Evolutionary conservation across 2,888 invertebrate genomes (phyloP), one percentile per base, ranked within the genome.

Genomic region (Strigamia crassipes): DNA sequence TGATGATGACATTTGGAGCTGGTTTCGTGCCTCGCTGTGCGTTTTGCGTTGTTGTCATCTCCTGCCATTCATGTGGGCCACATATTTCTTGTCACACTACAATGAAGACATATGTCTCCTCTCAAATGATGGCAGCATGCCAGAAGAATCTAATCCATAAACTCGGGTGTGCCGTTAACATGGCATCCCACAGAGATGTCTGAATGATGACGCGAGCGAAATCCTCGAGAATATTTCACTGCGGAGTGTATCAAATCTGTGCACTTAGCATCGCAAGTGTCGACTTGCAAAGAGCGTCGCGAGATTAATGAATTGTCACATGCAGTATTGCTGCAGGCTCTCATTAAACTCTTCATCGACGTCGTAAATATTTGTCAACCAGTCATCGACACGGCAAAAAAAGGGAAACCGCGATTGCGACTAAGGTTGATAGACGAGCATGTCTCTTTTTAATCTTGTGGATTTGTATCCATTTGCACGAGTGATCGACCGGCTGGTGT

Each of bases 331-430:
- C 73, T 73, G 73, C 31, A 73, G 73, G 73, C 73, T 56, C 27
- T 73, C 73, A 73, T 73, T 73, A 73, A 73, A 31, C 73, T 73
- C 27, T 31, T 73, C 73, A 73, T 73, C 73, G 73, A 31, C 31
- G 73, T 73, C 73, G 73, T 73, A 73, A 73, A 73, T 73, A 73
- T 73, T 73, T 73, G 73, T 73, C 73, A 73, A 73, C 73, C 73
- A 23, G 73, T 73, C 73, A 73, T 73, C 73, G 73, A 73, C 27
- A 73, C 56, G 18, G 56, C 15, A 56, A 56, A 56, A 56, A 56
- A 18, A 18, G 56, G n/a, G 8, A 56, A 56, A 56, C 56, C 56
- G 56, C 56, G 56, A 56, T 56, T 56, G 56, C 9, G 6, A 56
- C 4, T 15, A 27, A 27, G 23, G 12, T 73, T 73, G 73, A 73